Conservation (phyloP, 2,113 vertebrate genomes). For the Cricetomys ansorgei region DNA sequence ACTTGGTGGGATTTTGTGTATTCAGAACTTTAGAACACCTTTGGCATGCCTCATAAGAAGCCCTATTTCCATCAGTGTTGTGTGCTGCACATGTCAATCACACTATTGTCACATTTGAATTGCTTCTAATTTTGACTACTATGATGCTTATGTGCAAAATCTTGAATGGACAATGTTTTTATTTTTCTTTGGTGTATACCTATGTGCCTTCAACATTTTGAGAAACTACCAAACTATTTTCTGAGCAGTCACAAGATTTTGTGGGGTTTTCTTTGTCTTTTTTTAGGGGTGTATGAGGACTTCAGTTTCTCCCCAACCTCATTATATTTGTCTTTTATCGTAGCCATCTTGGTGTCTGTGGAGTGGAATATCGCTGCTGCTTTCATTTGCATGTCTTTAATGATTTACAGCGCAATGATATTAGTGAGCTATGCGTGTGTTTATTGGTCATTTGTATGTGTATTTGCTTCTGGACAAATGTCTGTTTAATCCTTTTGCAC, state of each 20-base stretch:
- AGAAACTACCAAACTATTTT: background rate
- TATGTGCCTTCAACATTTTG: background rate
- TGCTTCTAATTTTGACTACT: background rate
- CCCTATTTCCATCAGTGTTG: background rate
- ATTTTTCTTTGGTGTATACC: background rate
- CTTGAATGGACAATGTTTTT: background rate
- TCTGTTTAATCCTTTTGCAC: background rate
- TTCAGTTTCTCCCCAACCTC: background rate
- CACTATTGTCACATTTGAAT: background rate
- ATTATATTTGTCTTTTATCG: background rate
- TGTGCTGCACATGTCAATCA: background rate
- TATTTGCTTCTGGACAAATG: background rate
- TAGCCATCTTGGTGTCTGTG: background rate
- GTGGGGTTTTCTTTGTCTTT: background rate
- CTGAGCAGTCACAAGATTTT: background rate
- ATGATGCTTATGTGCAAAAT: background rate
- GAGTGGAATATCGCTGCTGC: background rate
- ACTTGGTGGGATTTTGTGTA: background rate
- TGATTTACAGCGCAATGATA: background rate
- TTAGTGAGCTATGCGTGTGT: background rate
- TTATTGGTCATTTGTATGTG: background rate
- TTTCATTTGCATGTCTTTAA: slow-evolving; percentile 8
- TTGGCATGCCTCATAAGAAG: background rate
- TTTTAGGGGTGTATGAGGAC: background rate
- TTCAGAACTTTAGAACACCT: background rate